These are phyloP conservation scores for Pasiphila rectangulata DNA, from an alignment of 2,888 invertebrate species.

Conservation along the genomic window DNA sequence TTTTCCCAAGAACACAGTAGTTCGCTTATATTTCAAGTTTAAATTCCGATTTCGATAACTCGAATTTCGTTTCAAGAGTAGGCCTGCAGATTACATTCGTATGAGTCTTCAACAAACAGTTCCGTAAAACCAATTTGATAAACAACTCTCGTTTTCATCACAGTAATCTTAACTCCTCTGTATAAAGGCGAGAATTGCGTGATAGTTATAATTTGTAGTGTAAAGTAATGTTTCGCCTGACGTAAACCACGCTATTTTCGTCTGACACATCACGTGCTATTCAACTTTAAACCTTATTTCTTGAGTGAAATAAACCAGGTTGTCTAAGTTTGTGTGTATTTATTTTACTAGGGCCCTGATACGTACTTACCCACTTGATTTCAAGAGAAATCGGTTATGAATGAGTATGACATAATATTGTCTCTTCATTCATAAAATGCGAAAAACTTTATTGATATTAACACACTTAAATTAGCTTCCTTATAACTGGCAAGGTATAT, in stretches of 20 bases:
- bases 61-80: no score
- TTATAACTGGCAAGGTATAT: no score
- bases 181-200: constrained; percentile 19
- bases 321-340: constrained; percentile 2
- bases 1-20: no score
- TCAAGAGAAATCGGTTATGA: constrained; percentile 21
- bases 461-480: no score
- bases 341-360: constrained; percentile 2
- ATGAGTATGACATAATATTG: constrained; percentile 1
- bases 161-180: constrained; percentile 13
- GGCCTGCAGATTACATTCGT: constrained; percentile 27
- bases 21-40: no score
- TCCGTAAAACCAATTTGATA: constrained; percentile 29
- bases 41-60: no score
- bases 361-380: constrained; percentile 21
- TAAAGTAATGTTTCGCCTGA: constrained; percentile 14
- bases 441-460: neutral
- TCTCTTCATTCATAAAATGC: neutral
- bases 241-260: constrained; percentile 34
- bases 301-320: constrained; percentile 7
- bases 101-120: constrained; percentile 37
- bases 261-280: constrained; percentile 22
- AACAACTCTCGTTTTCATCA: neutral
- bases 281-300: constrained; percentile 30
- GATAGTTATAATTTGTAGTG: constrained; percentile 9